Percentiles rank a stretch among this genome's conserved stretches.
These are phyloP conservation scores for Pipistrellus nathusii DNA, from an alignment of 2,797 vertebrate genomes.

Conservation along the genomic window DNA sequence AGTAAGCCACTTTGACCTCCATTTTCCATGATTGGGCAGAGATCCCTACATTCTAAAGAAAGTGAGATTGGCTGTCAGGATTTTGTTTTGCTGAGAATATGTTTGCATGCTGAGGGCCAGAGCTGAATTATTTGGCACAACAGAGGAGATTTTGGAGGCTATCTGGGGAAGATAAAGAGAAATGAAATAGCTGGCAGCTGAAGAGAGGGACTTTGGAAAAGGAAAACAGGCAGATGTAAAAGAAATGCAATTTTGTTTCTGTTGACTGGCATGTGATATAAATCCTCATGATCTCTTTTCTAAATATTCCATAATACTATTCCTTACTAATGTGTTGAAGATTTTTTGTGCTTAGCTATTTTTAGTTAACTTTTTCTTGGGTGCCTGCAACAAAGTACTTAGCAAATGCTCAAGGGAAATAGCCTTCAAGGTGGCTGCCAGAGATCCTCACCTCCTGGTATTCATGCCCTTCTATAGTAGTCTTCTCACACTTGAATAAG, in stretches of 20 bases:
- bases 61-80: slow-evolving; percentile 28
- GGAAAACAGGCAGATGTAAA: slow-evolving; percentile 50
- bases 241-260: slow-evolving; percentile 58
- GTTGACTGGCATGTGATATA: neutral
- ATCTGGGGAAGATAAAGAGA: slow-evolving; percentile 69
- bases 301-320: slow-evolving; percentile 54
- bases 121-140: slow-evolving; percentile 52
- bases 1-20: slow-evolving; percentile 22
- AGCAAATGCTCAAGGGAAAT: neutral
- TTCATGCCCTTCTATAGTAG: neutral
- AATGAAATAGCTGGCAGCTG: slow-evolving; percentile 34
- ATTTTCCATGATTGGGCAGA: slow-evolving; percentile 31
- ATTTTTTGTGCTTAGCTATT: neutral
- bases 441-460: neutral
- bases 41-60: slow-evolving; percentile 49
- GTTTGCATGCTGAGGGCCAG: slow-evolving; percentile 38
- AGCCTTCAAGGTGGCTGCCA: neutral
- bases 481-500: neutral
- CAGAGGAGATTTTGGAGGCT: slow-evolving; percentile 46
- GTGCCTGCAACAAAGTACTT: neutral
- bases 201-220: slow-evolving; percentile 51
- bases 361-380: slow-evolving; percentile 42
- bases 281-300: slow-evolving; percentile 60
- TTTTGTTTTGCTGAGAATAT: slow-evolving; percentile 57
- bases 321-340: neutral